Evolutionary conservation across 2,888 invertebrate species (phyloP).

Genomic region (Hirtodrosophila duncani): DNA sequence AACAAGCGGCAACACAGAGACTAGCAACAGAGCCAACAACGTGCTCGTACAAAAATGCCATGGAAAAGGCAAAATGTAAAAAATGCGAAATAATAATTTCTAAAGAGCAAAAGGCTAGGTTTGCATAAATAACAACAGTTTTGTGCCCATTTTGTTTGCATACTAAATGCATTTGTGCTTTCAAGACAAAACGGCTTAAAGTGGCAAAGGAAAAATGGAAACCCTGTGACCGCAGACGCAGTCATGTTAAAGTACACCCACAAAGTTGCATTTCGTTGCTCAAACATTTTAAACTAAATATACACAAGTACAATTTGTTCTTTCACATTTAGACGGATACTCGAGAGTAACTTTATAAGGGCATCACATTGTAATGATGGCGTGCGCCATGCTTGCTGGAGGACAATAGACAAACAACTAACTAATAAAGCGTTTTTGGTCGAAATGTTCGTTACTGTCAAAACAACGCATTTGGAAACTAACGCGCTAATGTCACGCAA

Average conservation of each 20-base stretch:
- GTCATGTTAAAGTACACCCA: conserved; percentile 1
- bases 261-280: too few species aligned
- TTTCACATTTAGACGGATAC: too few species aligned
- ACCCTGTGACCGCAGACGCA: not conserved
- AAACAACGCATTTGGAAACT: conserved; percentile 56
- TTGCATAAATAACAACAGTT: conserved; percentile 67
- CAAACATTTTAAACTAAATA: too few species aligned
- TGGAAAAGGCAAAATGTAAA: conserved; percentile 10
- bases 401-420: conserved; percentile 54
- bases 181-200: conserved; percentile 38
- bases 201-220: conserved; percentile 4
- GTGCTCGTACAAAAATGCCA: conserved; percentile 14
- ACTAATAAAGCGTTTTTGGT: conserved; percentile 46
- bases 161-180: conserved; percentile 49
- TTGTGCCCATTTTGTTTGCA: conserved; percentile 58
- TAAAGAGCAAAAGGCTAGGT: conserved; percentile 67
- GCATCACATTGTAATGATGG: too few species aligned
- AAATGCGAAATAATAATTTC: conserved; percentile 60
- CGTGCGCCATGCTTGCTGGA: too few species aligned
- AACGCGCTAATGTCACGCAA: conserved; percentile 64
- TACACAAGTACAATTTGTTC: too few species aligned
- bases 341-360: too few species aligned
- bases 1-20: conserved; percentile 23
- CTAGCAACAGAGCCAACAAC: conserved; percentile 4
- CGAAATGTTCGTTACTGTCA: conserved; percentile 41